A percentile compares a stretch with the other conserved stretches of the same genome.
Evolutionary conservation across 2,113 vertebrate genomes (phyloP).

Genomic region (Tympanuchus pallidicinctus): DNA sequence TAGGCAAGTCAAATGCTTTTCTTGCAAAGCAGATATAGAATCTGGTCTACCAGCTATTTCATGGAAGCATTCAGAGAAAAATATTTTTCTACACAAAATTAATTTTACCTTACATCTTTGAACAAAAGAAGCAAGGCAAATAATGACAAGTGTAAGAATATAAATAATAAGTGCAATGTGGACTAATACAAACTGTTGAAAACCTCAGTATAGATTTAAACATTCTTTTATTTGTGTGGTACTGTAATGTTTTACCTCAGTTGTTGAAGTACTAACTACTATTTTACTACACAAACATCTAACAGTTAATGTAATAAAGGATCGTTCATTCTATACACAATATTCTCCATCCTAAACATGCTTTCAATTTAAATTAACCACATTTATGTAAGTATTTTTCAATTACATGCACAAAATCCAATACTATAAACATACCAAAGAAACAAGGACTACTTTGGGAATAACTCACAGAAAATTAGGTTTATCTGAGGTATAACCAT

Average conservation of each 20-base stretch:
- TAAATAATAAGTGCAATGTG: not conserved
- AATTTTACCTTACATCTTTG: not conserved
- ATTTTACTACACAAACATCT: not conserved
- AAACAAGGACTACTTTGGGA: not conserved
- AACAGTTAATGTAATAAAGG: not conserved
- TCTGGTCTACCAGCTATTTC: not conserved
- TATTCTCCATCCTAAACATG: not conserved
- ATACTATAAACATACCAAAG: not conserved
- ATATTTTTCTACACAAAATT: not conserved
- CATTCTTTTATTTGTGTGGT: accelerated
- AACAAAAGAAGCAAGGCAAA: not conserved
- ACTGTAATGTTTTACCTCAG: not conserved
- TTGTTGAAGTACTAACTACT: not conserved
- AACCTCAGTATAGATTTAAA: not conserved
- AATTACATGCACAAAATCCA: not conserved
- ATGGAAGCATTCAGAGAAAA: not conserved
- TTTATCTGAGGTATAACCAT: not conserved
- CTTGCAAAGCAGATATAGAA: not conserved
- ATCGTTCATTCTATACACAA: not conserved
- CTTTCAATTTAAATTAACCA: not conserved
- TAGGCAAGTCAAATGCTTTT: not conserved
- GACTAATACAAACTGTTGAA: not conserved
- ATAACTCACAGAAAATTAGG: not conserved
- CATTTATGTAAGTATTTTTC: not conserved
- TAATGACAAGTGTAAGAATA: not conserved